Evolutionary conservation across 92 coral and sea anemone genomes (phyloP).

Genomic region (Epizoanthus ramosus): DNA sequence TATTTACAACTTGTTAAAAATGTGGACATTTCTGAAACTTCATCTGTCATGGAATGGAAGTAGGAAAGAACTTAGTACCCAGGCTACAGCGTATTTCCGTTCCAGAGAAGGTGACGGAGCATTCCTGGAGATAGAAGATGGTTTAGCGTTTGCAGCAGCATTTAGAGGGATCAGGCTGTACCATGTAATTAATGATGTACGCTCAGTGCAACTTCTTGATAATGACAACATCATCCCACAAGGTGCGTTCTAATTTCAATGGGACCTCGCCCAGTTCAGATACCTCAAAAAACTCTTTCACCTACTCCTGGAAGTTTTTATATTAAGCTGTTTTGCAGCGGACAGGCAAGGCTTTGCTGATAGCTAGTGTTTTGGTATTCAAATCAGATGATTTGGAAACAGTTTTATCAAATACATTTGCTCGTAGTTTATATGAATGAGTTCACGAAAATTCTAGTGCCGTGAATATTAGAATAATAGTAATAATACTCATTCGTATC

Average conservation of each 20-base stretch:
- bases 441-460: too few species aligned
- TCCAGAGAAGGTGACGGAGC: constrained; percentile 48
- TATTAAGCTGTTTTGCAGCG: too few species aligned
- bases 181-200: constrained; percentile 88
- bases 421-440: too few species aligned
- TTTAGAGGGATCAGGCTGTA: constrained; percentile 82
- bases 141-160: constrained; percentile 70
- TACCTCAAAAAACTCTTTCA: too few species aligned
- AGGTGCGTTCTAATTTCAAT: constrained; percentile 49
- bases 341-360: too few species aligned
- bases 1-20: constrained; percentile 81
- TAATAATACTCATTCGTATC: too few species aligned
- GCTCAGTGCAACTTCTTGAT: constrained; percentile 80
- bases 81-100: constrained; percentile 69
- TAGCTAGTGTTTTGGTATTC: too few species aligned
- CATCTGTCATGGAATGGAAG: constrained; percentile 74
- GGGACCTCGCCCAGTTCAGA: neutral
- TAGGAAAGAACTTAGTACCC: constrained; percentile 73
- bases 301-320: too few species aligned
- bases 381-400: too few species aligned
- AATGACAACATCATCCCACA: constrained; percentile 85
- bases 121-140: constrained; percentile 84
- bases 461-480: too few species aligned
- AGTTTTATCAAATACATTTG: too few species aligned
- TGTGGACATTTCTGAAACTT: constrained; percentile 86